phyloP scores from a whole-genome alignment of 2,113 vertebrate species.

The Candoia aspera region DNA sequence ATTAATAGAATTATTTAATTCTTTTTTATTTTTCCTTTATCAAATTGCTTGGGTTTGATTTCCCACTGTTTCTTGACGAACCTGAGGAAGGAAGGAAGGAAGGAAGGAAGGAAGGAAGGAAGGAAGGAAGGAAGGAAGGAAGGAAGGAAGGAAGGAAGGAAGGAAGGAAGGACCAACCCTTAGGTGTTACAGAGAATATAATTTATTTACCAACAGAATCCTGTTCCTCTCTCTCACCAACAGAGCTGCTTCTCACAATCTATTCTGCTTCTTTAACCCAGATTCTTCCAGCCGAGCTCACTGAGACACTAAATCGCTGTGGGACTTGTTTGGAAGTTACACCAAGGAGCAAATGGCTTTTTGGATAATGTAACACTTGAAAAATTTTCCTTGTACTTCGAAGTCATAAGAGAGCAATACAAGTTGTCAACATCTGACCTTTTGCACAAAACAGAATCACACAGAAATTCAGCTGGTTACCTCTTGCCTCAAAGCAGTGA shows the following conservation, averaged over 20 bases:
- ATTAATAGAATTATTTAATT: not conserved
- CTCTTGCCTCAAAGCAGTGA: not conserved
- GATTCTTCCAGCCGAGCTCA: slow-evolving; percentile 7
- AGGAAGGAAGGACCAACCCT: not conserved
- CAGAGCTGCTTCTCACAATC: slow-evolving; percentile 36
- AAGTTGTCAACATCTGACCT: slow-evolving; percentile 22
- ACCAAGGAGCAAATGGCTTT: not conserved
- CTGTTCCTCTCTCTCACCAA: not conserved
- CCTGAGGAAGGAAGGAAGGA: too few relatives aligned
- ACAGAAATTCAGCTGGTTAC: not conserved
- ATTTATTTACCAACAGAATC: slow-evolving; percentile 50
- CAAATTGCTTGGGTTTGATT: not conserved
- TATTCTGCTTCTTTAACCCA: slow-evolving; percentile 28
- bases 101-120: too few relatives aligned
- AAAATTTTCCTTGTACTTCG: not conserved
- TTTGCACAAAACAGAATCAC: not conserved
- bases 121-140: too few relatives aligned
- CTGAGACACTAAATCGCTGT: slow-evolving; percentile 8
- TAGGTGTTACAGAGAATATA: not conserved
- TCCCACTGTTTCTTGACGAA: not conserved
- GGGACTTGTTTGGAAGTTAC: not conserved
- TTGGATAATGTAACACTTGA: slow-evolving; percentile 15
- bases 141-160: too few relatives aligned
- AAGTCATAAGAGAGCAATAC: slow-evolving; percentile 17
- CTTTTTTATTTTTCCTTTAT: not conserved